A percentile compares a stretch with the other conserved stretches of the same genome.
Evolutionary conservation across 2,888 invertebrate species (phyloP).

Genomic region (Protodeltote pygarga): DNA sequence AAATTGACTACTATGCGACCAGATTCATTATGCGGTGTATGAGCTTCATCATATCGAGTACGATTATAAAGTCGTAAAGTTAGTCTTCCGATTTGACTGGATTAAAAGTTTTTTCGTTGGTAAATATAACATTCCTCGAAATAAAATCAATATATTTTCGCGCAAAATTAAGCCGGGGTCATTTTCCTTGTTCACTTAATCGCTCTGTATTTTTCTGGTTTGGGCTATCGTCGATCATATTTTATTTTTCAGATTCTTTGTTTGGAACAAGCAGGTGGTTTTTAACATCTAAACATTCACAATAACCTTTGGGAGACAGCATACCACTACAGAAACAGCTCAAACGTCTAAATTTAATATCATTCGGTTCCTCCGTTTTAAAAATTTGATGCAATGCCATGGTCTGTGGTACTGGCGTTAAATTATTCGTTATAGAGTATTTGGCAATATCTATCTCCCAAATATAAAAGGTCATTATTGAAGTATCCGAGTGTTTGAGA

Average conservation of each 20-base stretch:
- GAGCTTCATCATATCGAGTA: too few species aligned
- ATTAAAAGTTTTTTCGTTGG: too few species aligned
- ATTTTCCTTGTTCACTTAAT: conserved; percentile 5
- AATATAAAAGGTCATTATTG: conserved; percentile 3
- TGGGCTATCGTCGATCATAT: not conserved
- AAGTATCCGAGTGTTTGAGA: conserved; percentile 2
- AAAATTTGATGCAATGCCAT: conserved; percentile 2
- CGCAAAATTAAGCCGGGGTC: too few species aligned
- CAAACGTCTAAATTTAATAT: conserved; percentile 22
- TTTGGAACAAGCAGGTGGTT: not conserved
- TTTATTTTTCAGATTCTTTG: conserved; percentile 1
- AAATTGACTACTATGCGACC: too few species aligned
- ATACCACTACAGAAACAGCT: conserved; percentile 28
- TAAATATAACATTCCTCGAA: too few species aligned
- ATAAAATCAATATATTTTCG: too few species aligned
- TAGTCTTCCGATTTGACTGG: too few species aligned
- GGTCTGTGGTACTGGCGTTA: conserved; percentile 8
- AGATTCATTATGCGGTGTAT: too few species aligned
- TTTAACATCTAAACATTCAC: conserved; percentile 5
- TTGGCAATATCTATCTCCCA: conserved; percentile 1
- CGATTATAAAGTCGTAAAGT: too few species aligned
- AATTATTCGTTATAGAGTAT: not conserved
- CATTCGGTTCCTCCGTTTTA: not conserved
- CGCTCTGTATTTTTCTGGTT: not conserved
- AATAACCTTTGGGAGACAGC: conserved; percentile 15